These are phyloP conservation scores for Megaceryle alcyon DNA, from an alignment of 2,797 vertebrate species.

Conservation along the genomic window DNA sequence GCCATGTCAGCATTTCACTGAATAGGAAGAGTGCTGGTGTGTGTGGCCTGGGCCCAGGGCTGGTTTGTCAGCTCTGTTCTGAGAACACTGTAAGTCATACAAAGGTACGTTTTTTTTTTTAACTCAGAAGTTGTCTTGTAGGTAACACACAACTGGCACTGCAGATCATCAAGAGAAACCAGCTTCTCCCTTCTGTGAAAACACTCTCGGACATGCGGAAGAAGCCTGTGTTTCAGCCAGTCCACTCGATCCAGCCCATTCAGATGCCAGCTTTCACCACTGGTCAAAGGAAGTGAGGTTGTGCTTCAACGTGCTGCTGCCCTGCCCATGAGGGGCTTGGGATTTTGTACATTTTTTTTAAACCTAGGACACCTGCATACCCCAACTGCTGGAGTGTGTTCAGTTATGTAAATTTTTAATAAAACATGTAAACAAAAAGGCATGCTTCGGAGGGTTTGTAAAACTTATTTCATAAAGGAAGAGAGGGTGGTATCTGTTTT, in stretches of 20 bases:
- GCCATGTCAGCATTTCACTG: background rate
- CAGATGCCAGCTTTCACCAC: conserved; percentile 91
- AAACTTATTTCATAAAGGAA: background rate
- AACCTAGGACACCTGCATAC: conserved; percentile 60
- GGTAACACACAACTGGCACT: conserved; percentile 97
- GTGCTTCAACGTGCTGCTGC: background rate
- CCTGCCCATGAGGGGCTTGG: conserved; percentile 26
- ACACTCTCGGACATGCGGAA: conserved; percentile 88
- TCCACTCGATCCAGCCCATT: conserved; percentile 87
- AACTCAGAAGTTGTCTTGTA: conserved; percentile 57
- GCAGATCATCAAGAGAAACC: conserved; percentile 99
- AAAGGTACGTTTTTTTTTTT: background rate
- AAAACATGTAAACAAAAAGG: background rate
- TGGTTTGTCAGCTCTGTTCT: background rate
- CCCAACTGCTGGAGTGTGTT: conserved; percentile 63
- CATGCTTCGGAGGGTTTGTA: background rate
- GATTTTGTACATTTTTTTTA: conserved; percentile 58
- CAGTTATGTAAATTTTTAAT: conserved; percentile 71
- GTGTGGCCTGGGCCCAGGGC: background rate
- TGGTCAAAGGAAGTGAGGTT: conserved; percentile 90
- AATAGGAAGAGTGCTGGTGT: accelerated
- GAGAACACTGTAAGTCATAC: background rate
- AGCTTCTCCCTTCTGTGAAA: conserved; percentile 89
- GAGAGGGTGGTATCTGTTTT: background rate
- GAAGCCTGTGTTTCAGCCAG: conserved; percentile 86